Percentiles rank a stretch among this genome's conserved stretches.
These are phyloP conservation scores for Hyles lineata DNA, from an alignment of 2,888 invertebrate genomes.

Conservation along the genomic window DNA sequence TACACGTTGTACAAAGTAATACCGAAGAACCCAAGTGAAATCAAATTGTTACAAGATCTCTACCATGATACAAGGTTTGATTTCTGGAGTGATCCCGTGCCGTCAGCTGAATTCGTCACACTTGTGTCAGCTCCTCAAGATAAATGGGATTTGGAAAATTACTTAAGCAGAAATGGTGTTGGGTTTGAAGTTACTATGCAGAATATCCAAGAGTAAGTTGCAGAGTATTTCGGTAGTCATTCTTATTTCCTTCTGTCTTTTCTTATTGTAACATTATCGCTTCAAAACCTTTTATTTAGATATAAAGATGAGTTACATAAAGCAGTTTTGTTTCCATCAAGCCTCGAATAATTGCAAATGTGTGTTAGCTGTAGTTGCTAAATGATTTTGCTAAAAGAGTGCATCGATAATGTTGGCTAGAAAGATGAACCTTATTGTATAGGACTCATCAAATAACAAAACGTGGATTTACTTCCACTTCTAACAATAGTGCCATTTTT, in stretches of 20 bases:
- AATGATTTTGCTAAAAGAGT: no score
- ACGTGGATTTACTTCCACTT: no score
- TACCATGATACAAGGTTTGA: conserved; percentile 71
- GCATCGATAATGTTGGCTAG: no score
- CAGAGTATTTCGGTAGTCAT: not conserved
- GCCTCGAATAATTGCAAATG: no score
- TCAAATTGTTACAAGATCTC: conserved; percentile 75
- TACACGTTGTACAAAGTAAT: conserved; percentile 82
- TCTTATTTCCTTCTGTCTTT: not conserved
- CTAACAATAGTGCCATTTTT: conserved; percentile 38
- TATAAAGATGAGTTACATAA: no score
- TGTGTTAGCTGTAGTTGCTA: no score
- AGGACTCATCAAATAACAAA: no score
- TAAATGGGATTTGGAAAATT: conserved; percentile 61
- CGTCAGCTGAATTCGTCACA: conserved; percentile 62
- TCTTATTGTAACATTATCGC: not conserved
- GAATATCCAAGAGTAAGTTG: conserved; percentile 80
- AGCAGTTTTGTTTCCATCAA: no score
- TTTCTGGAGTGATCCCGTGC: conserved; percentile 73
- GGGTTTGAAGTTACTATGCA: conserved; percentile 68
- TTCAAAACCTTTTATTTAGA: no score
- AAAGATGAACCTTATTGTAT: no score
- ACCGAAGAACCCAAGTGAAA: conserved; percentile 77
- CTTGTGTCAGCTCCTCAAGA: conserved; percentile 73
- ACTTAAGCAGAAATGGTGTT: conserved; percentile 66